A percentile compares a stretch with the other conserved stretches of the same genome.
Evolutionary conservation across 2,888 invertebrate species (phyloP).

Genomic region (Drosophila picticornis): DNA sequence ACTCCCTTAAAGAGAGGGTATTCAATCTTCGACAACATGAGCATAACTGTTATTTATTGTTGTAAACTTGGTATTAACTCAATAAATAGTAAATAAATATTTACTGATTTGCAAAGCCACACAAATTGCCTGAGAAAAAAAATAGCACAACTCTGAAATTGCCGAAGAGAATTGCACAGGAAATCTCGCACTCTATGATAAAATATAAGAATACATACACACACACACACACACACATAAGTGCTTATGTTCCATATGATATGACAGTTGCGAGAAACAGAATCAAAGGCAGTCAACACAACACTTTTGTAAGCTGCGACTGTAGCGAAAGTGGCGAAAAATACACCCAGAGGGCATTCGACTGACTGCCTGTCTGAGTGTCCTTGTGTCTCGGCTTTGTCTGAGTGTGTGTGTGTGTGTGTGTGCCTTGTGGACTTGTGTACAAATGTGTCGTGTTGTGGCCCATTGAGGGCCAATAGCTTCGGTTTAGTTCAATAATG

Average conservation of each 20-base stretch:
- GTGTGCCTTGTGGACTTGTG: conserved; percentile 4
- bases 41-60: neutral
- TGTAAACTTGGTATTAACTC: conserved; percentile 19
- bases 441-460: conserved; percentile 60
- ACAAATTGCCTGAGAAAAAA: conserved; percentile 37
- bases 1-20: neutral
- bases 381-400: conserved; percentile 13
- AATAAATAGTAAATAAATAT: conserved; percentile 30
- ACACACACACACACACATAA: neutral
- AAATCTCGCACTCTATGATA: conserved; percentile 28
- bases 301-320: conserved; percentile 63
- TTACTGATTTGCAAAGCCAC: conserved; percentile 21
- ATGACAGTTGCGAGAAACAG: conserved; percentile 47
- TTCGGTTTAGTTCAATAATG: conserved; percentile 77
- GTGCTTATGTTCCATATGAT: conserved; percentile 14
- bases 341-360: conserved; percentile 72
- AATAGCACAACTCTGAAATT: conserved; percentile 22
- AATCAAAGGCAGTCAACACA: conserved; percentile 74
- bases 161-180: conserved; percentile 7
- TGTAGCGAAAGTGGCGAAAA: conserved; percentile 77
- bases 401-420: conserved; percentile 27
- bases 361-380: conserved; percentile 25
- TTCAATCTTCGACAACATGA: neutral
- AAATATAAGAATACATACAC: conserved; percentile 9
- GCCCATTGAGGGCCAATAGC: conserved; percentile 76